Conservation (phyloP, 2,797 vertebrate genomes). For the Argyrosomus regius region DNA sequence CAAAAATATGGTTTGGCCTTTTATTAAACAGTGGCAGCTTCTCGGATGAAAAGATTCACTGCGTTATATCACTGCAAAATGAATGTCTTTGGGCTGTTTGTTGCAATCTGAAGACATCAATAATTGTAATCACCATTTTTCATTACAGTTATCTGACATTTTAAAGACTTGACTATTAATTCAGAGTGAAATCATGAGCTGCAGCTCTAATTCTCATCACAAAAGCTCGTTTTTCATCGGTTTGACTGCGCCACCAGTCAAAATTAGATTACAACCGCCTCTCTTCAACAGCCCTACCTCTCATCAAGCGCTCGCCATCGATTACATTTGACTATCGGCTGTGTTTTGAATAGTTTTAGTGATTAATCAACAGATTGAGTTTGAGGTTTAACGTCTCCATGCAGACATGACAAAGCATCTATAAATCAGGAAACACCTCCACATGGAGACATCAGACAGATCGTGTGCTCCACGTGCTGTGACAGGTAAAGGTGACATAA, state of each 20-base stretch:
- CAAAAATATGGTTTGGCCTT: background rate
- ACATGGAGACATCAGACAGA: background rate
- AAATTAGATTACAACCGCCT: background rate
- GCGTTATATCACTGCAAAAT: background rate
- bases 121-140: too few species aligned
- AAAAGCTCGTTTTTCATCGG: background rate
- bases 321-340: background rate
- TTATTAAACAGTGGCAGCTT: too few species aligned
- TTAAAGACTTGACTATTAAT: background rate
- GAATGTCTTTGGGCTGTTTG: background rate
- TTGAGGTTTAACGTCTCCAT: background rate
- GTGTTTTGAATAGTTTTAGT: background rate
- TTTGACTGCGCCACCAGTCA: background rate
- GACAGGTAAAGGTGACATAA: conserved; percentile 30
- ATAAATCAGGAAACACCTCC: background rate
- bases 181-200: background rate
- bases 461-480: background rate
- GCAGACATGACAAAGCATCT: background rate
- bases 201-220: background rate
- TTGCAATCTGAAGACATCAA: background rate
- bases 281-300: background rate
- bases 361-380: background rate
- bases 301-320: background rate
- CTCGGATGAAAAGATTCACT: too few species aligned
- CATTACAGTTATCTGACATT: background rate